Percentiles rank a stretch among this genome's conserved stretches.
phyloP scores from a whole-genome alignment of 2,888 invertebrate genomes.

The Ellobium chinense region DNA sequence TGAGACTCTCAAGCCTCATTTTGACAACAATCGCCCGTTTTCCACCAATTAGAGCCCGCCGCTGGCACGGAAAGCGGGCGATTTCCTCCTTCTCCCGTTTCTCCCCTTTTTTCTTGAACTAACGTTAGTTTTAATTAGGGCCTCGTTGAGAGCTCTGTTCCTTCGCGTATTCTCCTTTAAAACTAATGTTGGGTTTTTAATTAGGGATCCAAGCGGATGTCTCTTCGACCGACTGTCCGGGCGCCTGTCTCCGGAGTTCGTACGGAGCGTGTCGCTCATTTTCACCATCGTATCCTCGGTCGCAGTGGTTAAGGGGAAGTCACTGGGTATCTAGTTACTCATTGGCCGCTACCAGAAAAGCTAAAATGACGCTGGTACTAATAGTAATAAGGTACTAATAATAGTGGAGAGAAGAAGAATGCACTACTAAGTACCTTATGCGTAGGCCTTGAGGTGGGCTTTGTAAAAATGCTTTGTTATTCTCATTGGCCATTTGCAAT shows the following conservation, averaged over 20 bases:
- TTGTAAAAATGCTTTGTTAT: too few species aligned
- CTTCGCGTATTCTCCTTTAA: not conserved
- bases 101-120: slow-evolving; percentile 30
- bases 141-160: not conserved
- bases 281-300: too few species aligned
- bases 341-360: too few species aligned
- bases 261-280: not conserved
- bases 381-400: too few species aligned
- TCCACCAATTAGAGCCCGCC: slow-evolving; percentile 35
- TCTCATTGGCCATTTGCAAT: too few species aligned
- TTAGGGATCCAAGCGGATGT: slow-evolving; percentile 22
- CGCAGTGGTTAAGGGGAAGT: too few species aligned
- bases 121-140: slow-evolving; percentile 36
- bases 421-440: too few species aligned
- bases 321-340: not conserved
- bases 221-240: not conserved
- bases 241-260: slow-evolving; percentile 8
- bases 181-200: slow-evolving; percentile 23
- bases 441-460: too few species aligned
- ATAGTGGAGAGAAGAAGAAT: too few species aligned
- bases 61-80: slow-evolving; percentile 32
- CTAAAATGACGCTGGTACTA: too few species aligned
- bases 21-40: slow-evolving; percentile 27
- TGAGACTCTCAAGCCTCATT: slow-evolving; percentile 5
- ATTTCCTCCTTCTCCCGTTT: slow-evolving; percentile 28